Conservation (phyloP, 2,113 vertebrate genomes). For the Greenwoodochromis staneri region DNA sequence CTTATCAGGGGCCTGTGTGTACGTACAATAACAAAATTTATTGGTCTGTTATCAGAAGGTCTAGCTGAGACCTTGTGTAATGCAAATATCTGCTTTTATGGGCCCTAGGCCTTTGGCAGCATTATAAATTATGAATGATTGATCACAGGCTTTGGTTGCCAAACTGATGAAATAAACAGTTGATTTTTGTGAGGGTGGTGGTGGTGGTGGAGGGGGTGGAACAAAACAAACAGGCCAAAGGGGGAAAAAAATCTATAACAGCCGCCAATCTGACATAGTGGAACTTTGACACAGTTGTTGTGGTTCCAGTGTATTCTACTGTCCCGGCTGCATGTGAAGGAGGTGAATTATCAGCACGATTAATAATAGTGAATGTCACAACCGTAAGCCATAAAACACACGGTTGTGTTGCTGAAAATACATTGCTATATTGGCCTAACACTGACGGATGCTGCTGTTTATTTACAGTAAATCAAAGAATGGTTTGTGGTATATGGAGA, state of each 20-base stretch:
- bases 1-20: slow-evolving; percentile 40
- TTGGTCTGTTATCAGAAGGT: slow-evolving; percentile 35
- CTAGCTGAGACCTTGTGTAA: slow-evolving; percentile 38
- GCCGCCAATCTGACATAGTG: slow-evolving; percentile 11
- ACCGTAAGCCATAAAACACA: background rate
- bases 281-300: slow-evolving; percentile 50
- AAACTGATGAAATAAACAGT: slow-evolving; percentile 58
- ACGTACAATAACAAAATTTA: slow-evolving; percentile 35
- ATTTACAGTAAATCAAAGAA: slow-evolving; percentile 15
- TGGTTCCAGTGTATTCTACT: slow-evolving; percentile 6
- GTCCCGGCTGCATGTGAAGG: slow-evolving; percentile 21
- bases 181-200: slow-evolving; percentile 17
- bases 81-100: slow-evolving; percentile 56
- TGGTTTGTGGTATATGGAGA: background rate
- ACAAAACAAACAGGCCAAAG: slow-evolving; percentile 52
- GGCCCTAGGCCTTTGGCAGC: slow-evolving; percentile 21
- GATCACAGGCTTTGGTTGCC: slow-evolving; percentile 50
- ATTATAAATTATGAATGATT: slow-evolving; percentile 62
- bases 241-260: slow-evolving; percentile 3
- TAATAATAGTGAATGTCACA: slow-evolving; percentile 6
- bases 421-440: background rate
- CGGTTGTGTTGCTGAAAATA: background rate
- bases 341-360: background rate
- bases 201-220: background rate
- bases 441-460: background rate